Evolutionary conservation across 2,888 invertebrate genomes (phyloP), one percentile per base, ranked within the genome.

Genomic region (Metacarcinus magister): DNA sequence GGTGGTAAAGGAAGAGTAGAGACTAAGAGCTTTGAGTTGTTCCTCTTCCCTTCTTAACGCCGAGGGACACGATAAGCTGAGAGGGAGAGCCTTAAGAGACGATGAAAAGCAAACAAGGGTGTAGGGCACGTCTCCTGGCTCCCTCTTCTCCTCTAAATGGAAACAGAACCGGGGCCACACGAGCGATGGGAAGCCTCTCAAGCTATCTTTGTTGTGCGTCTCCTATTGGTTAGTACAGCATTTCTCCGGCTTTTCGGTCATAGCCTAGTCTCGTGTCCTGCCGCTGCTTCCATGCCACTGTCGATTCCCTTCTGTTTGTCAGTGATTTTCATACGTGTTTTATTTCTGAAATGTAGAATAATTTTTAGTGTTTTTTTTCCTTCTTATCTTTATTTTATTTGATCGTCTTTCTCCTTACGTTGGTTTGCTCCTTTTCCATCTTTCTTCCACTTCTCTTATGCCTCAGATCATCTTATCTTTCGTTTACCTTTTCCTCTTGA

Each of bases 181-280:
- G 39, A 87, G 87, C 39, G 39, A n/a, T 39, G 87, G 87, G 87
- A 87, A 87, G 87, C 87, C 87, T 16, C 87, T 32, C 87, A 87
- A 39, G 87, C 2, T 32, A 39, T 39, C 87, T 87, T 87, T 87
- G 87, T 87, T 39, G 87, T 87, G 39, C 39, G 87, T 32, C 39
- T 32, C n/a, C 75, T n/a, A 28, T 28, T 75, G 75, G 87, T 87
- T 39, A 16, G 87, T 39, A 39, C 87, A 3, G 87, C 87, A 87
- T 32, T 87, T 87, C 13, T 87, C 87, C 87, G 87, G 87, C 87
- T 87, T 87, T 75, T 75, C 75, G 28, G 87, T 39, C 39, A 32
- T 39, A 39, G 2, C 39, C 39, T 87, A 16, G 16, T 39, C 39
- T 32, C 39, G 16, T 39, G 87, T 87, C 16, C 32, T 87, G 13